Evolutionary conservation across 2,113 vertebrate species (phyloP), one percentile per base, ranked within the genome.

Genomic region (Bubalus kerabau): DNA sequence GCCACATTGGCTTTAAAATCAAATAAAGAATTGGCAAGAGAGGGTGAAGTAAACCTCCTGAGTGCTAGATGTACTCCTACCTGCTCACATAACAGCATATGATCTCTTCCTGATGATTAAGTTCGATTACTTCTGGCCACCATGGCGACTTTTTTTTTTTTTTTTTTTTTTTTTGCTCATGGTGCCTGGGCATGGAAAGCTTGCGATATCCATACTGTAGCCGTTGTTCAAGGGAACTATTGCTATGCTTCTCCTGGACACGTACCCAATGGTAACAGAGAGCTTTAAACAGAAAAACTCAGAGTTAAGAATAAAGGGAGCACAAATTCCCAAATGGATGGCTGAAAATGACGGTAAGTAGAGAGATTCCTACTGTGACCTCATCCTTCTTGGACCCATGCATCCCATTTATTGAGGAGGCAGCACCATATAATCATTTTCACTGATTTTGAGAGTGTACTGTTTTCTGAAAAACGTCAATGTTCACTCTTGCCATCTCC

Each of bases 221-320:
- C 30, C 23, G 1, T 10, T 57, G 6, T 30, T 46, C 30, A 56
- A 84, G 4, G 3, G 5, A 7, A 52, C 15, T 67, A 2, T 48
- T 46, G 13, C 3, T 5, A 5, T 62, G 30, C 8, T 85, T 24
- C 71, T 87, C 1, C 15, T 23, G 50, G 5, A 52, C 30, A 71
- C 0, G 5, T 36, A 16, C 0, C 0, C 14, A 52, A 7, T 52
- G 40, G 13, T 26, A 76, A 78, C 13, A 48, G 54, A 19, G 46
- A 80, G 14, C 40, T 50, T 8, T 62, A 67, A 64, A 36, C 12
- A 21, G n/a, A 21, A 43, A n/a, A 87, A 15, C 26, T 32, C 57
- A 67, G 40, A 90, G 26, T 12, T 76, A 8, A 13, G 56, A 17
- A 88, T 12, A 43, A 6, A 7, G 59, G 19, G 54, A 7, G 7